These are phyloP conservation scores for Dioctria rufipes DNA, from an alignment of 2,888 invertebrate genomes.

Conservation along the genomic window DNA sequence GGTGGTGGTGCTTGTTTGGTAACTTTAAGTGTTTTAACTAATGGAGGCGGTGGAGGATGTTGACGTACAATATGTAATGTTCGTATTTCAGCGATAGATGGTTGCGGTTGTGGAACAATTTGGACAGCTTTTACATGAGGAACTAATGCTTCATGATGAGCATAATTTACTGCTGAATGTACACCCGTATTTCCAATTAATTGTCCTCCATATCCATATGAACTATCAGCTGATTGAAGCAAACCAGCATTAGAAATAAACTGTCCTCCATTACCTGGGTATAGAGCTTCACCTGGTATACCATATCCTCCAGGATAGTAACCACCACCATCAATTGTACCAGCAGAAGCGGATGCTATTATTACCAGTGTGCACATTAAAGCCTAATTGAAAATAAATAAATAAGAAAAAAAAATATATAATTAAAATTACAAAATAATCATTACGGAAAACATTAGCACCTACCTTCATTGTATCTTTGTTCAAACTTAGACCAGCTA, in stretches of 20 bases:
- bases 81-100: neutral
- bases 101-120: neutral
- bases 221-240: neutral
- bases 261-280: neutral
- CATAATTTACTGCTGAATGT: neutral
- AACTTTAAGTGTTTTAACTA: slow-evolving; percentile 15
- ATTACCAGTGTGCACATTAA: slow-evolving; percentile 5
- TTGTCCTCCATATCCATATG: neutral
- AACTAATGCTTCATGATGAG: neutral
- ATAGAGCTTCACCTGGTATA: neutral
- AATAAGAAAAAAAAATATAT: slow-evolving; percentile 6
- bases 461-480: slow-evolving; percentile 38
- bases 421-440: neutral
- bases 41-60: slow-evolving; percentile 32
- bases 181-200: neutral
- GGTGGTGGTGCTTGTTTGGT: slow-evolving; percentile 42
- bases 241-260: neutral
- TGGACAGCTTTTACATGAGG: slow-evolving; percentile 1
- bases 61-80: slow-evolving; percentile 28
- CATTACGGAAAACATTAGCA: neutral
- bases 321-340: slow-evolving; percentile 28
- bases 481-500: neutral
- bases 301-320: neutral
- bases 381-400: slow-evolving; percentile 7
- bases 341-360: slow-evolving; percentile 16